Evolutionary conservation across 2,797 vertebrate genomes (phyloP), one percentile per base, ranked within the genome.

Genomic region (Dipus sagitta): DNA sequence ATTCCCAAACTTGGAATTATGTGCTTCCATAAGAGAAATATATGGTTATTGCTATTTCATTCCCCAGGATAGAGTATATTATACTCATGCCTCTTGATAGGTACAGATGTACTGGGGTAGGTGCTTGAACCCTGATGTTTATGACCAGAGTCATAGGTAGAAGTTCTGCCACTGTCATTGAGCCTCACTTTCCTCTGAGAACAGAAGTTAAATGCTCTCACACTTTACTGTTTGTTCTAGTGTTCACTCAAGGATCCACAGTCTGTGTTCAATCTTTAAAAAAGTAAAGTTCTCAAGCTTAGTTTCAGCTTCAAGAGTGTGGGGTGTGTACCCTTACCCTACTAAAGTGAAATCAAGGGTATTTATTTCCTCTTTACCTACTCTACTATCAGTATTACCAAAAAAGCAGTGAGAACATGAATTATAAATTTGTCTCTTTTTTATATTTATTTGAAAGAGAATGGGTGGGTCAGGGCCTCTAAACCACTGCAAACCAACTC

Each of bases 1-100:
- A 80, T 85, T 82, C 90, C 93, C 88, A 92, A 93, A 95, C 21
- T 75, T 60, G 24, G 24, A 54, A 86, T 28, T 77, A 68, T 77
- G 17, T 84, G 95, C 93, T 95, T 72, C 13, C 38, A 68, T 60
- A 74, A 67, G 47, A 47, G 30, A 89, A 70, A 72, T 21, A 23
- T 67, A 21, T 74, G 28, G 21, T 34, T 65, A 74, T 54, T 92
- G 23, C 17, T 85, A 10, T 96, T 91, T 95, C 11, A 54, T 52
- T 90, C 23, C 65, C 64, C 20, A 90, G 79, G 47, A n/a, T 54
- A 91, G 21, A 72, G 24, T 54, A 58, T 17, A 58, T 58, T 58
- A 17, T 58, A n/a, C n/a, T 76, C 38, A 85, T 93, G 23, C 58
- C 34, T 79, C 4, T 86, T 70, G 71, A 67, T 72, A 21, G 71